phyloP scores from a whole-genome alignment of 2,888 invertebrate genomes.

The Gari tellinella region DNA sequence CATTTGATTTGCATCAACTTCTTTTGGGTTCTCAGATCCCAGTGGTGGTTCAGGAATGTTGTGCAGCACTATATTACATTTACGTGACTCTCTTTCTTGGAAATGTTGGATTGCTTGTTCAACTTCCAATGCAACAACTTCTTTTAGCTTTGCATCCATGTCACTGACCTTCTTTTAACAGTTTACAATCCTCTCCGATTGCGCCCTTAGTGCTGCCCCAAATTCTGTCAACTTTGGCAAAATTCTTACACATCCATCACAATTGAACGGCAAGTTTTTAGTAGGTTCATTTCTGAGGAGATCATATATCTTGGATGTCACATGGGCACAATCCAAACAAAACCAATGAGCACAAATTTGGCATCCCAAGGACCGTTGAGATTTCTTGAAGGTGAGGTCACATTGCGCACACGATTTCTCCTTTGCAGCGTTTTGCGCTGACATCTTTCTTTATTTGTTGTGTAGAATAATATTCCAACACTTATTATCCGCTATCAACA shows the following conservation, averaged over 20 bases:
- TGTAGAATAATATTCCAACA: too few species aligned
- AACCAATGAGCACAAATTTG: constrained; percentile 20
- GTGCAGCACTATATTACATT: constrained; percentile 27
- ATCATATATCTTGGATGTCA: constrained; percentile 11
- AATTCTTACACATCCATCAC: constrained; percentile 15
- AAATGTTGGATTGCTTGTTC: constrained; percentile 15
- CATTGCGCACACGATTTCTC: background rate
- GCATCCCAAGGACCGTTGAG: background rate
- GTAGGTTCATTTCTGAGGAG: constrained; percentile 2
- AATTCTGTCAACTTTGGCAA: constrained; percentile 23
- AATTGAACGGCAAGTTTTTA: constrained; percentile 17
- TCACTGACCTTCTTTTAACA: constrained; percentile 8
- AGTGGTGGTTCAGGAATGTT: constrained; percentile 20
- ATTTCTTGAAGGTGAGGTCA: background rate
- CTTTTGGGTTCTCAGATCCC: background rate
- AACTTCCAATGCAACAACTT: constrained; percentile 5
- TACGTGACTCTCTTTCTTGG: constrained; percentile 20
- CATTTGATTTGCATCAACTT: background rate
- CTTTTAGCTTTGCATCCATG: background rate
- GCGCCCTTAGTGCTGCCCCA: background rate
- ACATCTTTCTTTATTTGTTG: too few species aligned
- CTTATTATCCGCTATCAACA: too few species aligned
- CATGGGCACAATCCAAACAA: constrained; percentile 20
- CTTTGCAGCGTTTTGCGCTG: too few species aligned
- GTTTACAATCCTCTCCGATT: constrained; percentile 1